Base-by-base conservation (phyloP, 2,113 vertebrate species). In the Paracanthobrama guichenoti region DNA sequence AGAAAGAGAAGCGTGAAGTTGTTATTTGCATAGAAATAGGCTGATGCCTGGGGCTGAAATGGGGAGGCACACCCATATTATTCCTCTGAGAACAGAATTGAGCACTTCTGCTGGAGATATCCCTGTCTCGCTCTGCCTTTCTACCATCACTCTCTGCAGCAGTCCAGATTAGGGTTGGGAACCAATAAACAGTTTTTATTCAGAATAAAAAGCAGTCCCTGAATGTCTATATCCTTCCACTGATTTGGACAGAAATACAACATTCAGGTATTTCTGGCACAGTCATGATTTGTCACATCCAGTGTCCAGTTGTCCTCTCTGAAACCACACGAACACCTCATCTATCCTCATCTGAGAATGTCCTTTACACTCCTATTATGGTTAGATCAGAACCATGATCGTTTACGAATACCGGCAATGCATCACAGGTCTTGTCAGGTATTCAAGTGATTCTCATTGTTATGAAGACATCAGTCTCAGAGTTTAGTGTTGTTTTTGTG, bases 1-100 rank as follows among this genome's bases (percentile, higher is more conserved):
- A 97, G 96, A 96, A 97, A 96, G 95, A 93, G 94, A 97, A 96
- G 95, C 96, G 96, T 95, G 96, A 96, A 96, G 95, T 95, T 96
- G 94, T 97, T 96, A 98, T 98, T 99, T 98, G 97, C 97, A 98
- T 98, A 98, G 97, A 98, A 98, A 98, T 97, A 94, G 96, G 95
- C 95, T 95, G 95, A 94, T 94, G 96, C 96, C 96, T 91, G 95
- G 94, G 96, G 97, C 96, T 91, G 87, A 90, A 94, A 92, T 92
- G 94, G 91, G 93, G 94, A 96, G 95, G 94, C 96, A 97, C 96
- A 97, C 93, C 93, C 94, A 93, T 96, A 96, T 97, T 96, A 95
- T 97, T 97, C 97, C 95, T 97, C 95, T 96, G 94, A 96, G 97
- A 97, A 96, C 96, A 95, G 96, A 97, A 97, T 55, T 96, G 95